A percentile compares a stretch with the other conserved stretches of the same genome.
Evolutionary conservation across 2,888 invertebrate species (phyloP).

Genomic region (Drosophila percnosoma): DNA sequence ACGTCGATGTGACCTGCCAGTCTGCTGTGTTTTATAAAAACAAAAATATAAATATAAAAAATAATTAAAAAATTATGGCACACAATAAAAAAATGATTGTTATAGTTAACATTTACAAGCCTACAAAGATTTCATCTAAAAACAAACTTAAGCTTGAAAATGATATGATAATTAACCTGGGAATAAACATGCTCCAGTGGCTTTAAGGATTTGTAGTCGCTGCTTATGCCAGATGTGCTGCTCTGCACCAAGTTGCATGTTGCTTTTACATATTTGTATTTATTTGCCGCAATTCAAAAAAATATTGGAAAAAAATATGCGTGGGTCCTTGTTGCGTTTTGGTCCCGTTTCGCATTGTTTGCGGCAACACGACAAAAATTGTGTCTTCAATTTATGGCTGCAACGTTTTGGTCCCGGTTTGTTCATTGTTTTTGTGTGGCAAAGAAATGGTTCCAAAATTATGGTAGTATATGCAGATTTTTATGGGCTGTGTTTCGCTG

Average conservation of each 20-base stretch:
- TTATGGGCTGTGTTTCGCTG: constrained; percentile 63
- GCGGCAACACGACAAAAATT: constrained; percentile 12
- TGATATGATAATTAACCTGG: background rate
- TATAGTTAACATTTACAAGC: background rate
- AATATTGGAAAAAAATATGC: constrained; percentile 30
- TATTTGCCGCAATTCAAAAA: constrained; percentile 36
- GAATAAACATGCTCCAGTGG: background rate
- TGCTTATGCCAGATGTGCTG: background rate
- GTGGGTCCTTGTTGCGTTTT: constrained; percentile 7
- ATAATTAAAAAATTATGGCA: constrained; percentile 8
- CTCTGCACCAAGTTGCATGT: background rate
- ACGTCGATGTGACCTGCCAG: constrained; percentile 12
- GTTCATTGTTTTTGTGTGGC: constrained; percentile 55
- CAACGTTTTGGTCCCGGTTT: constrained; percentile 57
- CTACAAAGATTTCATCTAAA: too few species aligned
- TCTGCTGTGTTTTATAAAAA: background rate
- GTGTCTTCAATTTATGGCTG: constrained; percentile 74
- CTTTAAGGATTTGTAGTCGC: background rate
- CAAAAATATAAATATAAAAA: constrained; percentile 5
- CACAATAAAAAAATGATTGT: constrained; percentile 14
- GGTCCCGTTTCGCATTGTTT: constrained; percentile 22
- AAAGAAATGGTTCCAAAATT: constrained; percentile 55
- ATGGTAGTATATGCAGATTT: constrained; percentile 74
- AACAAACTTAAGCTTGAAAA: background rate
- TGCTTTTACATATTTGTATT: constrained; percentile 9